Evolutionary conservation across 1,140 invertebrate species (phyloP).

Genomic region (Drosophila sulfurigaster): DNA sequence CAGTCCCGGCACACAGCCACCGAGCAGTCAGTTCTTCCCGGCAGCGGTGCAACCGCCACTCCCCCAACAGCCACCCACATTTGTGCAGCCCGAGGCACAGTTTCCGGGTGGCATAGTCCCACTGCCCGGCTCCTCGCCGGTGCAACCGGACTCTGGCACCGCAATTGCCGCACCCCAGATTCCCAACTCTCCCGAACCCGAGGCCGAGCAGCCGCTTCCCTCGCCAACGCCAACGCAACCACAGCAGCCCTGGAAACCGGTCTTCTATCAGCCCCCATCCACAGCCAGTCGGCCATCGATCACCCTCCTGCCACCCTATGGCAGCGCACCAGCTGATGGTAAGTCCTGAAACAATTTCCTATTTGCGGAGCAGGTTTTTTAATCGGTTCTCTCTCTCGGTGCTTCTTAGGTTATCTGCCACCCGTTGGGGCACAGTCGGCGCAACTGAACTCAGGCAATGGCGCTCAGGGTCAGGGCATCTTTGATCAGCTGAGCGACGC

Average conservation of each 20-base stretch:
- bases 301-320: conserved; percentile 75
- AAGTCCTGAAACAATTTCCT: not conserved
- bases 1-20: conserved; percentile 8
- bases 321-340: conserved; percentile 74
- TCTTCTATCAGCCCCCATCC: conserved; percentile 65
- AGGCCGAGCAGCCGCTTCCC: conserved; percentile 47
- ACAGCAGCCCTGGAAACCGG: conserved; percentile 74
- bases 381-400: not conserved
- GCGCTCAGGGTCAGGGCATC: conserved; percentile 57
- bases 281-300: conserved; percentile 66
- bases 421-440: conserved; percentile 54
- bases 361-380: too few relatives aligned
- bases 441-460: conserved; percentile 35
- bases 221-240: conserved; percentile 42
- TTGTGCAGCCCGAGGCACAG: conserved; percentile 65
- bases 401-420: conserved; percentile 68
- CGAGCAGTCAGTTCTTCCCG: conserved; percentile 65
- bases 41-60: conserved; percentile 68
- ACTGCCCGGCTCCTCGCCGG: conserved; percentile 62
- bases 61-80: conserved; percentile 71
- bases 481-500: conserved; percentile 76
- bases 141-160: conserved; percentile 66
- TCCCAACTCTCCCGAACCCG: conserved; percentile 49
- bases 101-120: conserved; percentile 71
- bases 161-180: conserved; percentile 79